Evolutionary conservation across 2,113 vertebrate species (phyloP), one percentile per base, ranked within the genome.

Genomic region (Melanerpes formicivorus): DNA sequence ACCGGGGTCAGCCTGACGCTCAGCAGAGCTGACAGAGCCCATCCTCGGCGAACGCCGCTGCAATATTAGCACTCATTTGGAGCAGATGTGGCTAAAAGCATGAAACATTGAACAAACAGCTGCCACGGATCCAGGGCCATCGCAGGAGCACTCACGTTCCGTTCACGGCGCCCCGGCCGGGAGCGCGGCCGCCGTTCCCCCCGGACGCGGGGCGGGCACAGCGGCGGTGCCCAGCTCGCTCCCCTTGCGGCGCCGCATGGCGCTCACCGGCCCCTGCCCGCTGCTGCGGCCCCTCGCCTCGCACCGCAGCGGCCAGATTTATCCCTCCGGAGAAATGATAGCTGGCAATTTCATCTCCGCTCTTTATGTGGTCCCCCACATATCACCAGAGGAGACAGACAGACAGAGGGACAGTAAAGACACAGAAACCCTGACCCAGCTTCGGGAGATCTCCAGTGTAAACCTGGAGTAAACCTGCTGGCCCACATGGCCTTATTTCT

Each of bases 81-180:
- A 99, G 98, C 99, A 99, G 99, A 99, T 99, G 99, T 98, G 98
- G 97, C 98, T 98, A 97, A 98, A 98, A 98, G 98, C 99, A 99
- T 99, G 98, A 99, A 99, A 99, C 98, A 99, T 99, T 99, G 99
- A 99, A 98, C 98, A 98, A 99, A 99, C 99, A 99, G 98, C 99
- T 99, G 99, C 98, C 98, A 97, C 98, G 40, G 98, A 98, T 99
- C 99, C 98, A 98, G 97, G 92, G 97, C 98, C 98, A 97, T 98
- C 96, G 98, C 98, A 88, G 67, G 97, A 98, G 97, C 97, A 95
- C 97, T 98, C 97, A 97, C 95, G 97, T 97, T 98, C 98, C 97
- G 97, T 97, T 98, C 98, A 97, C 97, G 97, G 21, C 75, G 94
- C 92, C 90, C 1, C 11, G 97, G 97, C 97, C 70, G 77, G 97